Percentiles rank a stretch among this genome's conserved stretches.
phyloP scores from a whole-genome alignment of 2,888 invertebrate genomes.

The Calliphora vomitoria region DNA sequence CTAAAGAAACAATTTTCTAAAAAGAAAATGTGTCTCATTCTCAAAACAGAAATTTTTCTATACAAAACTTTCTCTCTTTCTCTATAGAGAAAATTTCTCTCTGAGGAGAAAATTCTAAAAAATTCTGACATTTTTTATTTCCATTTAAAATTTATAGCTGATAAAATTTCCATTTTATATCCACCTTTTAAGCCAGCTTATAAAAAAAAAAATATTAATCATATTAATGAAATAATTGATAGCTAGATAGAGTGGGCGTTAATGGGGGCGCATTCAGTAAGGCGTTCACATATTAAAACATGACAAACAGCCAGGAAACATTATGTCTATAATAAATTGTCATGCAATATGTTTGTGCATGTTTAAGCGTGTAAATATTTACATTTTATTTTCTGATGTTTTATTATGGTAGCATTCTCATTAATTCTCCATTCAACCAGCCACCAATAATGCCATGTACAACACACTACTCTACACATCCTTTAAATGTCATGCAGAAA shows the following conservation, averaged over 20 bases:
- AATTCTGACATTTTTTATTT: too few relatives aligned
- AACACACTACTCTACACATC: constrained; percentile 25
- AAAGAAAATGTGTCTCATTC: too few relatives aligned
- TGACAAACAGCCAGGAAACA: constrained; percentile 1
- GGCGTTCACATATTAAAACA: neutral
- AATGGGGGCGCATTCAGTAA: neutral
- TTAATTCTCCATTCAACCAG: constrained; percentile 9
- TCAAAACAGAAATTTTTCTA: too few relatives aligned
- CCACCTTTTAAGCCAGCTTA: neutral
- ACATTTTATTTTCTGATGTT: constrained; percentile 16
- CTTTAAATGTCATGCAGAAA: constrained; percentile 14
- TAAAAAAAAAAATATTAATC: neutral
- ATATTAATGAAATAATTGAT: constrained; percentile 12
- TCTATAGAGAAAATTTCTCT: too few relatives aligned
- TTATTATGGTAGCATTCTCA: constrained; percentile 1
- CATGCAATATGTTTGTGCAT: constrained; percentile 30
- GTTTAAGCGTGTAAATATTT: constrained; percentile 37
- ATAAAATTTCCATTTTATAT: neutral
- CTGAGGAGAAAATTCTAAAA: too few relatives aligned
- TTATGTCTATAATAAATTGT: constrained; percentile 35
- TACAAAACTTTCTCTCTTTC: too few relatives aligned
- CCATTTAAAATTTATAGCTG: too few relatives aligned
- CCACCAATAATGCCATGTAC: constrained; percentile 15
- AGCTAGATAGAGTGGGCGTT: neutral
- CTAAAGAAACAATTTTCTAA: too few relatives aligned